Evolutionary conservation across 2,888 invertebrate genomes (phyloP), one percentile per base, ranked within the genome.

Genomic region (Miltochrista miniata): DNA sequence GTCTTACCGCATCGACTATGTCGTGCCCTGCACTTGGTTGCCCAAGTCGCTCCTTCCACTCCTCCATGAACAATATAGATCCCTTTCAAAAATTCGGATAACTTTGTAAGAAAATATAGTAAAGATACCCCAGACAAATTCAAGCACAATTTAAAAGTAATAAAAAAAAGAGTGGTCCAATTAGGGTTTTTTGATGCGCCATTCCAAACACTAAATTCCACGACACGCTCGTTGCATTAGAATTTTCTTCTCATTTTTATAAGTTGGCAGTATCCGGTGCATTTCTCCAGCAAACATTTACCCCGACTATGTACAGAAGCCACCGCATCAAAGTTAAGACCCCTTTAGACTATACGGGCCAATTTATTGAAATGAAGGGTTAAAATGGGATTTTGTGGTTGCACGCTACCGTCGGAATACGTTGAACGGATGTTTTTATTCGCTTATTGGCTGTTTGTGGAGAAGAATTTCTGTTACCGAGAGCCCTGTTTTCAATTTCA

Each of bases 331-430:
- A 72, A 74, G 68, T 48, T 52, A 55, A 59, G 48, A 52, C 51
- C 40, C 29, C 18, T 59, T 40, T 54, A 56, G 50, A 61, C 58
- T 59, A 13, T 48, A 55, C 59, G 13, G 43, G 61, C 61, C 74
- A 74, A 79, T 79, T 77, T 79, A 80, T 81, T 76, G 77, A 74
- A 79, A 80, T 72, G 74, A 76, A 76, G 69, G 71, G 68, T 69
- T 71, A 67, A 63, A 76, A 76, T 79, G 64, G 70, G 54, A 74
- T 74, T 71, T 59, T 72, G 79, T 55, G 80, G 79, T 77, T 59
- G 51, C 56, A 61, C 45, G 54, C 57, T 46, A 29, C 51, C 18
- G 34, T 45, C 55, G 62, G 66, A 60, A 58, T 66, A 62, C 52
- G 54, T 54, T 45, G 46, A 50, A 45, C 56, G 55, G 53, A 66